phyloP scores from a whole-genome alignment of 2,113 vertebrate genomes.

The Odocoileus hemionus region DNA sequence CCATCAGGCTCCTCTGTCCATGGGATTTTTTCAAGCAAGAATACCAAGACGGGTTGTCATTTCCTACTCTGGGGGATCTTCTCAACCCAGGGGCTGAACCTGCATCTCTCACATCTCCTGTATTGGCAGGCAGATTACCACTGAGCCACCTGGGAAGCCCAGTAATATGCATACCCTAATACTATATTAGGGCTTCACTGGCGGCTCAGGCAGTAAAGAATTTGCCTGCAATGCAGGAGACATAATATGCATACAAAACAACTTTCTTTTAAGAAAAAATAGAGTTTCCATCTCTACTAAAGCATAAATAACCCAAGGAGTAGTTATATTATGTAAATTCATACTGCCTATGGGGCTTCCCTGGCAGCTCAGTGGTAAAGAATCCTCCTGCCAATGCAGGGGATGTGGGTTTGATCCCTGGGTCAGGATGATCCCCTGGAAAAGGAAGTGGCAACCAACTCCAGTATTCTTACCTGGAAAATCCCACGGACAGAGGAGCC shows the following conservation, averaged over 20 bases:
- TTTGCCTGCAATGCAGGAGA: not conserved
- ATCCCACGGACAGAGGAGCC: not conserved
- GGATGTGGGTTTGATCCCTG: not conserved
- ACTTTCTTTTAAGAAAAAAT: not conserved
- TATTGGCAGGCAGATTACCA: not conserved
- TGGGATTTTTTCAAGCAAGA: not conserved
- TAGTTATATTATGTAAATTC: not conserved
- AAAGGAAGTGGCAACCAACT: not conserved
- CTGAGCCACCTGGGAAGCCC: not conserved
- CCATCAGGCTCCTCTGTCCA: not conserved
- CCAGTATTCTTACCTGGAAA: not conserved
- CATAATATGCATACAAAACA: not conserved
- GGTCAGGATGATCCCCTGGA: not conserved
- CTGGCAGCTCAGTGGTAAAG: not conserved
- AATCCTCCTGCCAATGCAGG: not conserved
- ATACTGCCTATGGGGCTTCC: not conserved
- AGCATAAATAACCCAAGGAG: not conserved
- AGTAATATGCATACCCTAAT: not conserved
- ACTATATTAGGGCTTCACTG: not conserved
- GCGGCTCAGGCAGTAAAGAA: not conserved
- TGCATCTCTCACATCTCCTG: not conserved
- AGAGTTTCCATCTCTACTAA: not conserved
- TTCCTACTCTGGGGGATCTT: not conserved
- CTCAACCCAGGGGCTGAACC: not conserved
- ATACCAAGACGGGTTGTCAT: not conserved